These are phyloP conservation scores for Ephydatia muelleri DNA, from an alignment of 37 sponge, comb jelly and placozoan genomes.

Conservation along the genomic window DNA sequence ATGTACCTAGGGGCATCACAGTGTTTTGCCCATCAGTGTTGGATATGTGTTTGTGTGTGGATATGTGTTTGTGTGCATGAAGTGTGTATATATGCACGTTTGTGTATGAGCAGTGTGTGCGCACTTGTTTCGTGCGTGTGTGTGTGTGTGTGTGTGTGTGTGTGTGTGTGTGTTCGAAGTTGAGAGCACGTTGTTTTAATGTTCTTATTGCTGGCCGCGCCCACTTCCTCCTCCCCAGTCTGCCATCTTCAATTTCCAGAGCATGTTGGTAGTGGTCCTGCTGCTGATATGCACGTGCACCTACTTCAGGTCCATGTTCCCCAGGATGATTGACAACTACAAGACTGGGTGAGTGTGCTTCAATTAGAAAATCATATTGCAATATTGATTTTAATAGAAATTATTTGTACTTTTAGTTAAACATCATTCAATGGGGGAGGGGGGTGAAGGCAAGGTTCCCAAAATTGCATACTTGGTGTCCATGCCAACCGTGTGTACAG, in stretches of 20 bases:
- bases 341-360: slow-evolving; percentile 79
- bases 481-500: not conserved
- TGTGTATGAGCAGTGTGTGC: too few species aligned
- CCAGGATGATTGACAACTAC: slow-evolving; percentile 71
- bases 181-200: too few species aligned
- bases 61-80: too few species aligned
- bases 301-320: slow-evolving; percentile 80
- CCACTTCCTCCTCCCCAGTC: slow-evolving; percentile 55
- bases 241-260: slow-evolving; percentile 95
- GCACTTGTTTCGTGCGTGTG: too few species aligned
- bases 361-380: not conserved
- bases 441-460: not conserved
- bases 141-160: too few species aligned
- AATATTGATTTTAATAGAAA: not conserved
- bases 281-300: slow-evolving; percentile 91
- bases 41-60: too few species aligned
- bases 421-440: not conserved
- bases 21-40: too few species aligned
- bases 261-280: slow-evolving; percentile 82
- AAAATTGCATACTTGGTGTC: not conserved
- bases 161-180: too few species aligned
- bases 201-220: not conserved
- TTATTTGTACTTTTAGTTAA: not conserved
- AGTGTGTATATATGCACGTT: too few species aligned
- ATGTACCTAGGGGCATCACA: too few species aligned